phyloP scores from a whole-genome alignment of 1,140 invertebrate species.

The Leguminivora glycinivorella region DNA sequence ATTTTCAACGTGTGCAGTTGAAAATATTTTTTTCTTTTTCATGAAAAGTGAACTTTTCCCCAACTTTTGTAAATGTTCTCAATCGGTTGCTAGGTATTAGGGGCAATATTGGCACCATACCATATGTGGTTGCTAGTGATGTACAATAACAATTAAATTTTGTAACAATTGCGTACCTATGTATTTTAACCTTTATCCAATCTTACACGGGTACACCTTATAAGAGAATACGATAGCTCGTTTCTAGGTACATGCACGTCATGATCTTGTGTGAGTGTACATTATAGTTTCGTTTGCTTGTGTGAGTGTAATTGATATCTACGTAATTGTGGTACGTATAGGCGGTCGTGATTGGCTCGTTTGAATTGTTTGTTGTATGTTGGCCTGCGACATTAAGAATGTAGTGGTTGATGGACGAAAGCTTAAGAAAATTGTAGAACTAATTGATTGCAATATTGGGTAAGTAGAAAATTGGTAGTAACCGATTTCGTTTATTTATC shows the following conservation, averaged over 20 bases:
- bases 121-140: too few relatives aligned
- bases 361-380: conserved; percentile 6
- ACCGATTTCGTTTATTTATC: too few relatives aligned
- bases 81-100: too few relatives aligned
- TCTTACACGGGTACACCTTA: too few relatives aligned
- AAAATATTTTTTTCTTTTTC: too few relatives aligned
- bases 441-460: not conserved
- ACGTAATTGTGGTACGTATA: conserved; percentile 44
- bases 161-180: too few relatives aligned
- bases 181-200: too few relatives aligned
- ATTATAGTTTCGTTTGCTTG: conserved; percentile 26
- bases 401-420: conserved; percentile 12
- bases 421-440: not conserved
- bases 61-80: too few relatives aligned
- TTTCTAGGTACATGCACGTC: not conserved
- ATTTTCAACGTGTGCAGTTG: too few relatives aligned
- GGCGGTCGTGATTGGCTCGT: conserved; percentile 10
- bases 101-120: too few relatives aligned
- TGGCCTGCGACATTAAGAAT: conserved; percentile 2
- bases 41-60: too few relatives aligned
- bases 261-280: not conserved
- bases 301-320: conserved; percentile 63
- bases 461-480: not conserved
- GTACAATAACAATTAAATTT: too few relatives aligned
- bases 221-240: not conserved